Percentiles rank a stretch among this genome's conserved stretches.
phyloP scores from a whole-genome alignment of 2,888 invertebrate species.

The Craniophora ligustri region DNA sequence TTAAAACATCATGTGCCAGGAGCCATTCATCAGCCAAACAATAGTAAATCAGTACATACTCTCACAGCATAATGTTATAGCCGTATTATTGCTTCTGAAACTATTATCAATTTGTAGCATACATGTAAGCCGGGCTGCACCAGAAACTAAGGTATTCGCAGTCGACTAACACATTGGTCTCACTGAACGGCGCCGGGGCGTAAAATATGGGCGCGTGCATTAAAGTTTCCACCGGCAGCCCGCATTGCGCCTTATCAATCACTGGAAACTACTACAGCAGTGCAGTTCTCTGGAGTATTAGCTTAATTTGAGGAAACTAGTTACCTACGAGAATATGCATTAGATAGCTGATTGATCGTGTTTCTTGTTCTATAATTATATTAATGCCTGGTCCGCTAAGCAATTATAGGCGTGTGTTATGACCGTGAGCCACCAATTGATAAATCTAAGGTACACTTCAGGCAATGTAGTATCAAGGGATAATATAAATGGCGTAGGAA shows the following conservation, averaged over 20 bases:
- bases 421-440: too few species aligned
- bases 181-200: neutral
- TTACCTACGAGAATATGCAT: neutral
- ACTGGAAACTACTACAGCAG: conserved; percentile 22
- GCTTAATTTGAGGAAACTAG: neutral
- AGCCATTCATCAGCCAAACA: too few species aligned
- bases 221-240: conserved; percentile 33
- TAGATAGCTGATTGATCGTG: neutral
- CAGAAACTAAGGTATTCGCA: conserved; percentile 30
- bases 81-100: too few species aligned
- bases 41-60: too few species aligned
- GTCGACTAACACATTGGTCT: conserved; percentile 7
- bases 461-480: too few species aligned
- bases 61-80: too few species aligned
- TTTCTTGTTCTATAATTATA: neutral
- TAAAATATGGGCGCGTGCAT: conserved; percentile 42
- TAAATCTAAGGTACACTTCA: too few species aligned
- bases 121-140: neutral
- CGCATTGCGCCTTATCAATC: conserved; percentile 46
- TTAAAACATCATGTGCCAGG: too few species aligned
- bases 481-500: too few species aligned
- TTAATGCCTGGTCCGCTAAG: too few species aligned
- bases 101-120: too few species aligned
- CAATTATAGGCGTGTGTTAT: neutral
- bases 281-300: conserved; percentile 11